These are phyloP conservation scores for Drosophila gaucha DNA, from an alignment of 2,888 invertebrate genomes.

Conservation along the genomic window DNA sequence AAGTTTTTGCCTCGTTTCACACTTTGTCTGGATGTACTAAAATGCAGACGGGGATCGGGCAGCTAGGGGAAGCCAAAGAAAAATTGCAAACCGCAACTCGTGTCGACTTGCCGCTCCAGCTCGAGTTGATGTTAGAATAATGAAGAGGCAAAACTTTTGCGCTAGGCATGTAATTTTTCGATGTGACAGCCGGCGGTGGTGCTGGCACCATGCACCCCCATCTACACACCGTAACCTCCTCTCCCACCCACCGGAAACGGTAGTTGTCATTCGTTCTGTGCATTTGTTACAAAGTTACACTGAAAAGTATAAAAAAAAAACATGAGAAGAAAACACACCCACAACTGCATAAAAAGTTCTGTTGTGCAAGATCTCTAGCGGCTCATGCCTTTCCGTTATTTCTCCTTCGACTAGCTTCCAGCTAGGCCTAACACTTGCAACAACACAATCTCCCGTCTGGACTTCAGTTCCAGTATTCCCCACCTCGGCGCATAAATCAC, in stretches of 20 bases:
- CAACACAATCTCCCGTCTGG: not conserved
- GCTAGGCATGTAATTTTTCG: constrained; percentile 83
- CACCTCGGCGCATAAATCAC: constrained; percentile 76
- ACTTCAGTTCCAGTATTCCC: constrained; percentile 24
- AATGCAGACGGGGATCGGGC: constrained; percentile 13
- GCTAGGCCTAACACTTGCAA: constrained; percentile 58
- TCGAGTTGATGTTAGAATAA: constrained; percentile 82
- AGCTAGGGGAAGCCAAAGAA: constrained; percentile 55
- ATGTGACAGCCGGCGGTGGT: constrained; percentile 81
- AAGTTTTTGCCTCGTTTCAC: constrained; percentile 74
- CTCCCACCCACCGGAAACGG: constrained; percentile 55
- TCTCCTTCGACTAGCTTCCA: constrained; percentile 13
- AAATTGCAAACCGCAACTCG: constrained; percentile 81
- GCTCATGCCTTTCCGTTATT: constrained; percentile 35
- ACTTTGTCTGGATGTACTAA: constrained; percentile 66
- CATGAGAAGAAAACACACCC: constrained; percentile 51
- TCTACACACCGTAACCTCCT: not conserved
- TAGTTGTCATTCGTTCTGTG: constrained; percentile 81
- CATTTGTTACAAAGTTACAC: constrained; percentile 75
- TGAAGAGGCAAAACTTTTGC: constrained; percentile 83
- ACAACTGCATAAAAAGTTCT: constrained; percentile 70
- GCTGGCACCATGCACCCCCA: constrained; percentile 1
- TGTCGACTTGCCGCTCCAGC: constrained; percentile 69
- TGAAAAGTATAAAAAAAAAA: constrained; percentile 47
- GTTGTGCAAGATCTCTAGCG: constrained; percentile 54